Base-by-base conservation (phyloP, 2,888 invertebrate species). In the Hymenopus coronatus region DNA sequence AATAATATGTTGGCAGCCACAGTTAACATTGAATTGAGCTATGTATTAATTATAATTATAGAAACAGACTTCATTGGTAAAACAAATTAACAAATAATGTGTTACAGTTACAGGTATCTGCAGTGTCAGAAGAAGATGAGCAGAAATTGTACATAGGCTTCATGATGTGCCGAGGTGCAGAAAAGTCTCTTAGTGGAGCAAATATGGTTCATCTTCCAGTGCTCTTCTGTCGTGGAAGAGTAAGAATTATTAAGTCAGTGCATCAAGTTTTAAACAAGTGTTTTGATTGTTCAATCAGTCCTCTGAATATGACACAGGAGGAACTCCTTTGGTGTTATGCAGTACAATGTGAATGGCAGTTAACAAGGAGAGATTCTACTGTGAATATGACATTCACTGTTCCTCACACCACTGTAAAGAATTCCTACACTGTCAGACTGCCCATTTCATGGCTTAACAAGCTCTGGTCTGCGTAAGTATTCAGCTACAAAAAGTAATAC, bases 201-300 rank as follows among this genome's bases (percentile, higher is more conserved):
- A 91, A 92, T 87, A 90, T 91, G 8, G 54, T 91, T 15, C 93
- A 94, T 90, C 91, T 94, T 15, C 94, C 94, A 7, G 93, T 93
- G 90, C 92, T 94, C 92, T 90, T 94, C 27, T 94, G 94, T 88
- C 92, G 92, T 90, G 94, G 94, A 2, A 93, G 93, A 84, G 92
- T 93, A 88, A 93, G 91, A 90, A 90, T 94, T 30, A 93, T 93
- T 0, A 91, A 91, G 8, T 91, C 93, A 90, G 94, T 94, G 0
- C 94, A 93, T 90, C 89, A 92, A 28, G 92, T 92, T 0, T 90
- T 94, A 88, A 93, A 93, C 89, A 93, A 91, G 54, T 91, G 94
- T 88, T 94, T 94, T 93, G 94, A 94, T 91, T 94, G 94, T 90
- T 93, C 92, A 89, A 94, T 94, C 27, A 93, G 92, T 90, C 94